These are phyloP conservation scores for Sardinella longiceps DNA, from an alignment of 2,797 vertebrate genomes.

Conservation along the genomic window DNA sequence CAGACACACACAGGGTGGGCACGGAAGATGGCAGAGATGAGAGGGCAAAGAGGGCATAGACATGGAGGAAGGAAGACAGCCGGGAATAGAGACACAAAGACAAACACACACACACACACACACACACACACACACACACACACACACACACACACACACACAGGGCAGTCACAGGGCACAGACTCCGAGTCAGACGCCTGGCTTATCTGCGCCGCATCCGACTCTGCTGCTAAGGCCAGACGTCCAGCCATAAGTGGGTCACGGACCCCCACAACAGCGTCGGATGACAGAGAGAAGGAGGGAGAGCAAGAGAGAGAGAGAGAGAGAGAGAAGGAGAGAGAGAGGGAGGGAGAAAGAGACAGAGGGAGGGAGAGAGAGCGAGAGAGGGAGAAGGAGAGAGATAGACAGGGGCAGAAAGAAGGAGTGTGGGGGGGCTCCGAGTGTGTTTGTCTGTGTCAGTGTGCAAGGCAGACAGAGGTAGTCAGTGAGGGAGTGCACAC, in stretches of 20 bases:
- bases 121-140: slow-evolving; percentile 5
- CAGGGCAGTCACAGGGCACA: not conserved
- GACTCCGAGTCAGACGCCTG: slow-evolving; percentile 6
- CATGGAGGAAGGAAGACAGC: not conserved
- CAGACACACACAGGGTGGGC: not conserved
- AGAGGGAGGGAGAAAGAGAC: slow-evolving; percentile 55
- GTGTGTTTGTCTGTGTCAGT: too few species aligned
- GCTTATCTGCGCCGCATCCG: slow-evolving; percentile 48
- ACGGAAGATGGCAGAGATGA: not conserved
- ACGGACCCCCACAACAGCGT: slow-evolving; percentile 58
- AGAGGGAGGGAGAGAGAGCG: slow-evolving; percentile 57
- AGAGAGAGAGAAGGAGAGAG: slow-evolving; percentile 54
- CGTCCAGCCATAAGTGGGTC: slow-evolving; percentile 57
- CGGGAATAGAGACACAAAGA: not conserved
- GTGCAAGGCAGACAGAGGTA: too few species aligned
- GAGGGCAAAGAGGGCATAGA: not conserved
- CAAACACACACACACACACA: not conserved
- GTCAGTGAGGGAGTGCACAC: too few species aligned
- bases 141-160: not conserved
- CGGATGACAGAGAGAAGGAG: slow-evolving; percentile 66
- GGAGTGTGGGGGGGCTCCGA: too few species aligned
- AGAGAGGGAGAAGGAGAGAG: slow-evolving; percentile 59
- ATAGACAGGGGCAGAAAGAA: slow-evolving; percentile 55
- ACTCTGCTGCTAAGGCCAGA: slow-evolving; percentile 17
- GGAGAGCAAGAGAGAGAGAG: slow-evolving; percentile 56